Evolutionary conservation across 2,797 vertebrate species (phyloP), one percentile per base, ranked within the genome.

Genomic region (Menidia menidia): DNA sequence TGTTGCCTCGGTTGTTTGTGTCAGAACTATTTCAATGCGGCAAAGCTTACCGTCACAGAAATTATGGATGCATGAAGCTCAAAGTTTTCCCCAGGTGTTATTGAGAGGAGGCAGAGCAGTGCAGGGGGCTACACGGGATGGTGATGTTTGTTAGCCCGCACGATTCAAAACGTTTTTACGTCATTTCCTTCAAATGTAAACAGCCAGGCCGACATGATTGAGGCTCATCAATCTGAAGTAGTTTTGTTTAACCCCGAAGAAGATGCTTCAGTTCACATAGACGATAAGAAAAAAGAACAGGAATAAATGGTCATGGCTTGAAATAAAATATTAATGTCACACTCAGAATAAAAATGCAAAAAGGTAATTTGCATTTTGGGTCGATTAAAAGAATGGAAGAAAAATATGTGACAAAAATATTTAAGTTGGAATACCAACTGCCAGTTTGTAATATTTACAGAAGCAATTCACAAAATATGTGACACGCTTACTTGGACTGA

Each of bases 91-190:
- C 78, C 74, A 70, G 10, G 64, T 43, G 43, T 50, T 39, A 3
- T 47, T 1, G 13, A 16, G 68, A 72, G 78, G 18, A 73, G 53
- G 75, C 33, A 19, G 55, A 45, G 68, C 64, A 41, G 65, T 50
- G 45, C 53, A 47, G 56, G 16, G 25, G 58, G 39, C 25, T 64
- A 14, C 39, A 11, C 42, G 44, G 62, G 41, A 11, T 62, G 32
- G 50, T n/a, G 50, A 56, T 55, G 43, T 55, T 43, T n/a, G 19
- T 77, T 76, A 71, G 75, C 83, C 61, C 52, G 75, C 81, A 77
- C 68, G 48, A 77, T 88, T 92, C 84, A 89, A 90, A 92, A 88
- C 86, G 86, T 52, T 39, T 4, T 0, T 0, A 87, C 89, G 91
- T 92, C 88, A 92, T 48, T 88, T 92, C 91, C 90, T 65, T 2